Evolutionary conservation across 2,888 invertebrate species (phyloP), one percentile per base, ranked within the genome.

Genomic region (Amphipyra tragopoginis): DNA sequence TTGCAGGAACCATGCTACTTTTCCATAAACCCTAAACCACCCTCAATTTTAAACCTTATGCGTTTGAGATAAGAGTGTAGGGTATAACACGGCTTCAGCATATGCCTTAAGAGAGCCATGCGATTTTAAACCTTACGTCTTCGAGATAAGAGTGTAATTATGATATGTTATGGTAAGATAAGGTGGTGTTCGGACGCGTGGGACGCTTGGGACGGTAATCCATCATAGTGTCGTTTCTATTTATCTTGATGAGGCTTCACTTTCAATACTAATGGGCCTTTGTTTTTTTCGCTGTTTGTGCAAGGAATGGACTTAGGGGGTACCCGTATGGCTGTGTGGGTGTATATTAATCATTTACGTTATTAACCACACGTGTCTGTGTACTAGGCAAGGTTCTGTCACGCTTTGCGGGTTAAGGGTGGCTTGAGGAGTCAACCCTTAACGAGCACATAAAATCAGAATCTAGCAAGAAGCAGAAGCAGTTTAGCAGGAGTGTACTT

Each of bases 201-300:
- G n/a, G n/a, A n/a, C 84, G 87, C 83, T 81, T 83, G 82, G 88
- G 85, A 83, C 34, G 81, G 86, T 89, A 87, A 94, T 94, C 93
- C 89, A 93, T 94, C 93, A 94, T 90, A 80, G 87, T 90, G 93
- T 92, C 92, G 82, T 90, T 92, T 92, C 91, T 93, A 93, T 93
- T 93, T 93, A 93, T 93, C 93, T 90, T 92, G 91, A 93, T 93
- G 90, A 93, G 89, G 85, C 80, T 84, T 83, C 89, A 91, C 91
- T 92, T 93, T 90, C 90, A 86, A 86, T 88, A 86, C 86, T 91
- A 91, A 93, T 92, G 89, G 88, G 75, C 75, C 83, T 87, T 86
- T 90, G 85, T 88, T 90, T 89, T 90, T 88, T 79, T 63, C 69
- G 73, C 70, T 69, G 34, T 73, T 59, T 74, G 48, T 57, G 53